Evolutionary conservation across 2,797 vertebrate genomes (phyloP).

Genomic region (Gymnothorax javanicus): DNA sequence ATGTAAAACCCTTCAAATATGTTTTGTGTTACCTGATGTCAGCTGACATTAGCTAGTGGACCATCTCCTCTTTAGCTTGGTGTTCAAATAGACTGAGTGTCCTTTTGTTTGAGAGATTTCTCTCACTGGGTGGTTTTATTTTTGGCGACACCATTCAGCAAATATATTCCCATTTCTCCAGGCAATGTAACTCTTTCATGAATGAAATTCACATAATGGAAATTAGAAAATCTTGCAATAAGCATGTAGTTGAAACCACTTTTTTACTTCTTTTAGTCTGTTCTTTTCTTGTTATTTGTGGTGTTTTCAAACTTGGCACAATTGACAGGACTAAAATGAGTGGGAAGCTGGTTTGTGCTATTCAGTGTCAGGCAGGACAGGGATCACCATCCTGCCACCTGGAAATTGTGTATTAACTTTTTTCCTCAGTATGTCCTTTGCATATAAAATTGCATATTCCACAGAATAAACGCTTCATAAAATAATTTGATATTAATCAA

Average conservation of each 20-base stretch:
- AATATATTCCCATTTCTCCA: slow-evolving; percentile 11
- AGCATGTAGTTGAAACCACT: slow-evolving; percentile 21
- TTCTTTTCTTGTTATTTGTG: slow-evolving; percentile 19
- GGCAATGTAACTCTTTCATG: slow-evolving; percentile 20
- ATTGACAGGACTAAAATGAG: slow-evolving; percentile 17
- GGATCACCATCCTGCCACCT: not conserved
- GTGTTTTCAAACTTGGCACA: slow-evolving; percentile 27
- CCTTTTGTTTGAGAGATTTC: not conserved
- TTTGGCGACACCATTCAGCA: not conserved
- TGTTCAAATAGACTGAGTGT: not conserved
- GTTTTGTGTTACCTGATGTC: not conserved
- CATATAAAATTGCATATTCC: slow-evolving; percentile 28
- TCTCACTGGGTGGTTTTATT: slow-evolving; percentile 3
- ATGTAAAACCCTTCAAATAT: not conserved
- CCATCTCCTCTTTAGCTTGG: not conserved
- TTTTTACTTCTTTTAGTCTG: not conserved
- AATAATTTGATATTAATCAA: slow-evolving; percentile 31
- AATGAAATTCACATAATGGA: slow-evolving; percentile 20
- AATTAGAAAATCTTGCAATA: slow-evolving; percentile 25
- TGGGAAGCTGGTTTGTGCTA: slow-evolving; percentile 22
- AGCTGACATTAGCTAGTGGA: not conserved
- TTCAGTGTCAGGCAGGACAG: not conserved
- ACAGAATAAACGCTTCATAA: slow-evolving; percentile 12
- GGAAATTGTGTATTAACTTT: not conserved
- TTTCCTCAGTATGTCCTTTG: slow-evolving; percentile 33